These are phyloP conservation scores for Cryptus viduatorius DNA, from an alignment of 2,888 invertebrate species.

Conservation along the genomic window DNA sequence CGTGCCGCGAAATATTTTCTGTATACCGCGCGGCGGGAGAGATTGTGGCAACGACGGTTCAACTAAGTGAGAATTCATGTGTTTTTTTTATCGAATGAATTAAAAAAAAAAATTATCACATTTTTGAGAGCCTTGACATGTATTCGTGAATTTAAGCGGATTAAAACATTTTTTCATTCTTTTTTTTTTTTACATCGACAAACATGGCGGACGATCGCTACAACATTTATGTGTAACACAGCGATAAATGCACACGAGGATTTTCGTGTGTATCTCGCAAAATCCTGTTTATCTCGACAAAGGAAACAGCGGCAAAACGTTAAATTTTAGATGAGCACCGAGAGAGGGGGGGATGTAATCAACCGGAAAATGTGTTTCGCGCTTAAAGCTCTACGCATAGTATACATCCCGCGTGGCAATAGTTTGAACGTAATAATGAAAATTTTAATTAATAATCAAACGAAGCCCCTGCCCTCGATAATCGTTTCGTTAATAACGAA, in stretches of 20 bases:
- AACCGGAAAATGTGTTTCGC: not conserved
- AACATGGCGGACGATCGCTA: too few relatives aligned
- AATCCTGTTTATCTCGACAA: not conserved
- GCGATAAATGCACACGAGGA: not conserved
- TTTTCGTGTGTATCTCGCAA: not conserved
- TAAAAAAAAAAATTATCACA: not conserved
- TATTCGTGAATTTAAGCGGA: too few relatives aligned
- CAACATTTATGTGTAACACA: not conserved
- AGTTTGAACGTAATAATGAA: slow-evolving; percentile 26
- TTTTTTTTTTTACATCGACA: too few relatives aligned
- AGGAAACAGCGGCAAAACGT: not conserved
- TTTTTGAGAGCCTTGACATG: too few relatives aligned
- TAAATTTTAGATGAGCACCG: slow-evolving; percentile 5
- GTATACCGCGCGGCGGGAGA: too few relatives aligned
- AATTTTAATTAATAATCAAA: slow-evolving; percentile 41
- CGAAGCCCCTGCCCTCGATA: not conserved
- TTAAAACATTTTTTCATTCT: too few relatives aligned
- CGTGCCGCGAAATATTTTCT: slow-evolving; percentile 28
- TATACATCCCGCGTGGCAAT: not conserved
- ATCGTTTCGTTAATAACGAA: slow-evolving; percentile 50
- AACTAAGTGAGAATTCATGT: not conserved
- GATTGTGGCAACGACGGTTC: not conserved
- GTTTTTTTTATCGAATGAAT: not conserved
- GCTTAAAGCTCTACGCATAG: not conserved
- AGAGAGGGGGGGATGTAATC: not conserved